Percentiles rank a stretch among this genome's conserved stretches.
These are phyloP conservation scores for Palythoa grandis DNA, from an alignment of 92 coral and sea anemone genomes.

Conservation along the genomic window DNA sequence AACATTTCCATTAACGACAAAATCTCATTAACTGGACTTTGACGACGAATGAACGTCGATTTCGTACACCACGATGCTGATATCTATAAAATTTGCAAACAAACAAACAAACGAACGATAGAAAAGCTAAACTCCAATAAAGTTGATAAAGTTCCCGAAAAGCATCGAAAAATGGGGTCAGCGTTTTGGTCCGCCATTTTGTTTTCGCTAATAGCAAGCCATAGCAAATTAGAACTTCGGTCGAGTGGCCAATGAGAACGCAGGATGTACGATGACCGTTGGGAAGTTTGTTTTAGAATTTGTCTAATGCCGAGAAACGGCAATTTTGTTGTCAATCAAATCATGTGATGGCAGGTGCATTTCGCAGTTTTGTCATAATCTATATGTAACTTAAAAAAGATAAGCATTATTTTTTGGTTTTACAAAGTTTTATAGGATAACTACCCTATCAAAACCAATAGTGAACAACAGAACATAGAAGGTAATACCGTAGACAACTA, in stretches of 20 bases:
- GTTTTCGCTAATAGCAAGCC: not conserved
- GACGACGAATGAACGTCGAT: not conserved
- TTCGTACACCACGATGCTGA: not conserved
- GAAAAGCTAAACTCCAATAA: not conserved
- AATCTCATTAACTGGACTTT: not conserved
- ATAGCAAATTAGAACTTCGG: not conserved
- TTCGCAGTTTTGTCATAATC: too few species aligned
- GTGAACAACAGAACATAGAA: too few species aligned
- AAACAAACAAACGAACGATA: not conserved
- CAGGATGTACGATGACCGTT: not conserved
- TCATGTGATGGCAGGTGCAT: too few species aligned
- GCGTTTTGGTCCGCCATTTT: not conserved
- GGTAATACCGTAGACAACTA: too few species aligned
- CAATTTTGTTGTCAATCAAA: too few species aligned
- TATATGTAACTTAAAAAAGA: too few species aligned
- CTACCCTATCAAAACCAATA: too few species aligned
- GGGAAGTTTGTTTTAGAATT: not conserved
- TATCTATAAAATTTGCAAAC: too few species aligned
- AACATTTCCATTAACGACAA: not conserved
- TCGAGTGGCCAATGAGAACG: not conserved
- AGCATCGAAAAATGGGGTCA: not conserved
- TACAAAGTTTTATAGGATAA: too few species aligned
- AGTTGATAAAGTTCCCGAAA: not conserved
- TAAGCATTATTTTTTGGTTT: too few species aligned
- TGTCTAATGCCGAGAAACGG: too few species aligned